phyloP scores from a whole-genome alignment of 2,797 vertebrate species.

The Crypturellus tataupa region DNA sequence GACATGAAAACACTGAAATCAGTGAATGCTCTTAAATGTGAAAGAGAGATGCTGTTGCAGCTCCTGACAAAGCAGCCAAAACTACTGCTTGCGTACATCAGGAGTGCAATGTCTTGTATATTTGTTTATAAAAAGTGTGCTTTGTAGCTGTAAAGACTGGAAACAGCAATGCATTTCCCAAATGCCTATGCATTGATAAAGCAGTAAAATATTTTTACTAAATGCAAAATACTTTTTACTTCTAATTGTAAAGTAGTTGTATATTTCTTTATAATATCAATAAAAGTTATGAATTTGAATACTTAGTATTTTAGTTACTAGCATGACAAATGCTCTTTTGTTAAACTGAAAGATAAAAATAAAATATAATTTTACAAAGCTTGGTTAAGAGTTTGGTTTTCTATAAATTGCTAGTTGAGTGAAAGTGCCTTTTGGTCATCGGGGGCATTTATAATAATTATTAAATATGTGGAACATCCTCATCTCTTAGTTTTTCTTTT shows the following conservation, averaged over 20 bases:
- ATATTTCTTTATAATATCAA: not conserved
- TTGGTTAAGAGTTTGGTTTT: not conserved
- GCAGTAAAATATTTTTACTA: slow-evolving; percentile 41
- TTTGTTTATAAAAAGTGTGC: not conserved
- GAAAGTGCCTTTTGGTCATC: not conserved
- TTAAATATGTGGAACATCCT: not conserved
- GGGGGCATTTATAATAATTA: not conserved
- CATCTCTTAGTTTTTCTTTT: not conserved
- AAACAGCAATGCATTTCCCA: not conserved
- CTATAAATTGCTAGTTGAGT: not conserved
- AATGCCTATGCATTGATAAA: not conserved
- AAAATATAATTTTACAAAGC: not conserved
- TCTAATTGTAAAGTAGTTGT: not conserved
- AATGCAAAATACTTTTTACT: slow-evolving; percentile 8
- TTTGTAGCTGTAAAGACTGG: not conserved
- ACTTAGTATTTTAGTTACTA: not conserved
- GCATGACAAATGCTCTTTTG: not conserved
- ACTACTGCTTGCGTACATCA: not conserved
- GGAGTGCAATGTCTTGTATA: not conserved
- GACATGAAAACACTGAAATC: not conserved
- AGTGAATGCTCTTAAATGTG: not conserved
- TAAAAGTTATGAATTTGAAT: not conserved
- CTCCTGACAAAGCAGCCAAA: not conserved
- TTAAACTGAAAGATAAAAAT: not conserved
- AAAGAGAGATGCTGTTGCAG: not conserved